These are phyloP conservation scores for Dendrocincla tyrannina DNA, from an alignment of 2,797 vertebrate genomes.

Conservation along the genomic window DNA sequence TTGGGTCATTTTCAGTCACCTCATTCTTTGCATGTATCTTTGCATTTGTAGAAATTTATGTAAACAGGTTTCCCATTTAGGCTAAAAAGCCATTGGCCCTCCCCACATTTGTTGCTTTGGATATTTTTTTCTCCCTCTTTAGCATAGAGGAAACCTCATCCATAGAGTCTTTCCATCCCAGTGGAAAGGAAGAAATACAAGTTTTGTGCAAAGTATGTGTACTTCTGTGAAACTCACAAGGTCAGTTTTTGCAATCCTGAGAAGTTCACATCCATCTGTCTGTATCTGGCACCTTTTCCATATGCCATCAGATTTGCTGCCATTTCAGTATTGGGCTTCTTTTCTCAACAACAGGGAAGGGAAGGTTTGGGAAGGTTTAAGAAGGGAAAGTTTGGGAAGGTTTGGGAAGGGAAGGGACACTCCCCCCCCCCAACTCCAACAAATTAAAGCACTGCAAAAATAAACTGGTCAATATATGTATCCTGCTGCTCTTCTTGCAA, in stretches of 20 bases:
- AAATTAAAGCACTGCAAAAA: background rate
- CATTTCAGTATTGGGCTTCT: background rate
- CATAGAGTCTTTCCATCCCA: background rate
- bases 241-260: background rate
- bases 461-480: background rate
- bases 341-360: background rate
- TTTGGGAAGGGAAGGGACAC: background rate
- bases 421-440: background rate
- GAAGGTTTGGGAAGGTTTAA: too few species aligned
- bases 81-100: background rate
- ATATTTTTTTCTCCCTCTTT: background rate
- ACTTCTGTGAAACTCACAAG: background rate
- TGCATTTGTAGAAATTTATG: background rate
- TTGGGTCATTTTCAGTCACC: background rate
- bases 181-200: background rate
- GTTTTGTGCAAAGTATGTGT: background rate
- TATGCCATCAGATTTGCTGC: background rate
- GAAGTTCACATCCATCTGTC: background rate
- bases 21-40: background rate
- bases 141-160: background rate
- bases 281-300: background rate
- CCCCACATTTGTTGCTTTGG: background rate
- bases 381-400: too few species aligned
- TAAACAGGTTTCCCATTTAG: background rate
- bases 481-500: background rate